A percentile compares a stretch with the other conserved stretches of the same genome.
phyloP scores from a whole-genome alignment of 2,888 invertebrate genomes.

The Agrilus cyanescens region DNA sequence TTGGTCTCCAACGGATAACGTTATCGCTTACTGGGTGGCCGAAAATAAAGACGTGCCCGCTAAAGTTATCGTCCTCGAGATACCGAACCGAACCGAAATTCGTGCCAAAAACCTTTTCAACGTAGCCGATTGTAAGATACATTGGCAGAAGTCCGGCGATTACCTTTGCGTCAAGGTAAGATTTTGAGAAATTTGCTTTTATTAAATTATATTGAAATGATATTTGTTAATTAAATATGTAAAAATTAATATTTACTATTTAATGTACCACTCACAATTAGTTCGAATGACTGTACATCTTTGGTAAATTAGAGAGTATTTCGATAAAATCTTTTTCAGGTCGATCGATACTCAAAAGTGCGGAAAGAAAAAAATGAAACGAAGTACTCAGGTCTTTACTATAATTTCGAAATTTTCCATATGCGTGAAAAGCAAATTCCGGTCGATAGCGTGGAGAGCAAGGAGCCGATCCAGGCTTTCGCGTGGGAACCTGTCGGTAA shows the following conservation, averaged over 20 bases:
- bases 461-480: constrained; percentile 85
- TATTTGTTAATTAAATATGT: no score
- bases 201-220: no score
- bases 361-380: constrained; percentile 88
- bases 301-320: not conserved
- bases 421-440: constrained; percentile 97
- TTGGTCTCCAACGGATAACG: constrained; percentile 96
- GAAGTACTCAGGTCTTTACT: constrained; percentile 94
- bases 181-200: constrained; percentile 34
- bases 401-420: constrained; percentile 98
- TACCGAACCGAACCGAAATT: constrained; percentile 80
- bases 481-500: constrained; percentile 97
- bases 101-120: constrained; percentile 94
- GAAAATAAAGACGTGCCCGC: constrained; percentile 96
- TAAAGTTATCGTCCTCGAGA: constrained; percentile 81
- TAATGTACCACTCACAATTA: no score
- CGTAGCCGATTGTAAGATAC: constrained; percentile 95
- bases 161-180: constrained; percentile 95
- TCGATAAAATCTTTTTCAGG: not conserved
- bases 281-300: no score
- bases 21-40: constrained; percentile 96
- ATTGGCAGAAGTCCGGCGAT: constrained; percentile 98
- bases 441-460: constrained; percentile 93
- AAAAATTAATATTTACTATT: no score
- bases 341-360: constrained; percentile 50